Evolutionary conservation across 2,797 vertebrate genomes (phyloP).

Genomic region (Alosa sapidissima): DNA sequence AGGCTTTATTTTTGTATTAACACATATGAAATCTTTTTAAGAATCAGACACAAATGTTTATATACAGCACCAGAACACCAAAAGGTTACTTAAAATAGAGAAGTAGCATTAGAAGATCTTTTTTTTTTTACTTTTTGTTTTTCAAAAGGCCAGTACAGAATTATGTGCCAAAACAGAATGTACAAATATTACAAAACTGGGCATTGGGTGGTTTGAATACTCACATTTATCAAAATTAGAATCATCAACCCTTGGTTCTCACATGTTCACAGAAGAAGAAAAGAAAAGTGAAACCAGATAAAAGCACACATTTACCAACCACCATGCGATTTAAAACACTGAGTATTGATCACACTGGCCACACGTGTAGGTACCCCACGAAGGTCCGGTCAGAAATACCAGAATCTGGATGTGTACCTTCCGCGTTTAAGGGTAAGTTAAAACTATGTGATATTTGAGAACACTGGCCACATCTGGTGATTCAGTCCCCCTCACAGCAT

Average conservation of each 20-base stretch:
- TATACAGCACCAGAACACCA: slow-evolving; percentile 68
- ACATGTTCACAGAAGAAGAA: background rate
- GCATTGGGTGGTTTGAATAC: slow-evolving; percentile 28
- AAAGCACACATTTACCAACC: background rate
- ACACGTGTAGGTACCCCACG: background rate
- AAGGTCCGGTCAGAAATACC: slow-evolving; percentile 5
- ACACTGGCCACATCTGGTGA: slow-evolving; percentile 2
- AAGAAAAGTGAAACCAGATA: slow-evolving; percentile 3
- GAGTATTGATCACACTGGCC: slow-evolving; percentile 1
- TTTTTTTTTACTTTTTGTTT: slow-evolving; percentile 13
- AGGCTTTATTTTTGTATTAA: slow-evolving; percentile 61
- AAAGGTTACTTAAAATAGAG: slow-evolving; percentile 50
- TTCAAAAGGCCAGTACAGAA: slow-evolving; percentile 59
- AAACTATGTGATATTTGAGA: background rate
- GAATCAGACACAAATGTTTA: slow-evolving; percentile 43
- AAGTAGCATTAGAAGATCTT: slow-evolving; percentile 38
- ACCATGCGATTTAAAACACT: slow-evolving; percentile 24
- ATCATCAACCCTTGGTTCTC: background rate
- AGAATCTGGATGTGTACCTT: background rate
- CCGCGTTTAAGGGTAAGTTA: background rate
- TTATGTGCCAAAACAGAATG: slow-evolving; percentile 49
- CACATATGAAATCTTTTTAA: slow-evolving; percentile 63
- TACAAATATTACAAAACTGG: slow-evolving; percentile 45
- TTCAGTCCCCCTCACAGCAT: background rate
- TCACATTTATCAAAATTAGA: slow-evolving; percentile 27